Conservation (phyloP, 2,888 invertebrate species). For the Eupithecia pulchellata region DNA sequence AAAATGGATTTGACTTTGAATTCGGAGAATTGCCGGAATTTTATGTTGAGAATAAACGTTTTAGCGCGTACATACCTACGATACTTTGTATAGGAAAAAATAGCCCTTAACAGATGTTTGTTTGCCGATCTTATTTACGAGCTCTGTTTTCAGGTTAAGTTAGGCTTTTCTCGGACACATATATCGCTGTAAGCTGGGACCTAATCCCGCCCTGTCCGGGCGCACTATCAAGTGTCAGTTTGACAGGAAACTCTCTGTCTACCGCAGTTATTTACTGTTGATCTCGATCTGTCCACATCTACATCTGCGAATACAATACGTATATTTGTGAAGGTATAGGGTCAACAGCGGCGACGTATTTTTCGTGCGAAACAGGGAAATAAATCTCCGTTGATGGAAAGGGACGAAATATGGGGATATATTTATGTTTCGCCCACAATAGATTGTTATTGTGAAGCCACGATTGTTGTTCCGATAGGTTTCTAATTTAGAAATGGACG, state of each 20-base stretch:
- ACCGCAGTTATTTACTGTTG: conserved; percentile 77
- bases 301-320: conserved; percentile 45
- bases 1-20: conserved; percentile 20
- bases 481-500: conserved; percentile 49
- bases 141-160: background rate
- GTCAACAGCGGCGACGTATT: conserved; percentile 47
- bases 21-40: conserved; percentile 14
- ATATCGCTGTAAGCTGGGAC: conserved; percentile 20
- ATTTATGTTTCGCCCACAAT: conserved; percentile 48
- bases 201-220: conserved; percentile 45
- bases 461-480: conserved; percentile 48
- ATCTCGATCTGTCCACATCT: conserved; percentile 70
- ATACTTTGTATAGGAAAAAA: background rate
- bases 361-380: conserved; percentile 46
- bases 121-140: background rate
- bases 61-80: background rate
- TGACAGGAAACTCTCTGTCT: conserved; percentile 78
- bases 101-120: background rate
- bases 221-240: conserved; percentile 72
- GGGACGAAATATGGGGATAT: conserved; percentile 48
- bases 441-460: conserved; percentile 48
- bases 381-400: conserved; percentile 49
- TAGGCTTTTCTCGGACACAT: conserved; percentile 9
- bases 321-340: conserved; percentile 55
- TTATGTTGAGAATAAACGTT: background rate